phyloP scores from a whole-genome alignment of 2,113 vertebrate genomes.

The Dinomys branickii region DNA sequence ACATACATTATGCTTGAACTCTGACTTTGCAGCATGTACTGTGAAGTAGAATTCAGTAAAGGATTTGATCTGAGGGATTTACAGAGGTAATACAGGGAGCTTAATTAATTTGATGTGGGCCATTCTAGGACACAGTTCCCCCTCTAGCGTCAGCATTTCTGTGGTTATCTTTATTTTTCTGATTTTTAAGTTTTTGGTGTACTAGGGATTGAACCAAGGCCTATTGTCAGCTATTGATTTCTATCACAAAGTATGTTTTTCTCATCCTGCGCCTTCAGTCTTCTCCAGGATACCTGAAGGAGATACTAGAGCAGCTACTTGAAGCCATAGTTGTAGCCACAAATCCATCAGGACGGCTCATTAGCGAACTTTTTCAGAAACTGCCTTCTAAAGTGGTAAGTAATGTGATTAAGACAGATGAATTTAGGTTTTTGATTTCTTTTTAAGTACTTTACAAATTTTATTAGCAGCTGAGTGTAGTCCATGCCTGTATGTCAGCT shows the following conservation, averaged over 20 bases:
- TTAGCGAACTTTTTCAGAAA: slow-evolving; percentile 99
- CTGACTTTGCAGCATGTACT: slow-evolving; percentile 12
- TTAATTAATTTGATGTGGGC: background rate
- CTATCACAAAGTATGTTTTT: background rate
- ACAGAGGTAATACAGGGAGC: background rate
- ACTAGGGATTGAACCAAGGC: background rate
- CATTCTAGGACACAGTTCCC: background rate
- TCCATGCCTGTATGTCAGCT: background rate
- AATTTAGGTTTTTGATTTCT: slow-evolving; percentile 19
- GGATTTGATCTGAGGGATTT: background rate
- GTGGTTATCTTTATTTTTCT: background rate
- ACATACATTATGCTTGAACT: slow-evolving; percentile 3
- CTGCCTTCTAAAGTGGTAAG: slow-evolving; percentile 98
- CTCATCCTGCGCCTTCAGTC: slow-evolving; percentile 81
- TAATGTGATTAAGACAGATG: slow-evolving; percentile 36
- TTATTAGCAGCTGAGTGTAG: background rate
- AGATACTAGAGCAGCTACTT: slow-evolving; percentile 96
- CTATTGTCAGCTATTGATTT: background rate
- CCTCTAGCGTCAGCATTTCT: background rate
- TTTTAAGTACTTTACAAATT: background rate
- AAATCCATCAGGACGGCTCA: slow-evolving; percentile 93
- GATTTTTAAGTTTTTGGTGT: background rate
- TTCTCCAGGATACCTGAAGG: slow-evolving; percentile 92
- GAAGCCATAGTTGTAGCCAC: slow-evolving; percentile 93
- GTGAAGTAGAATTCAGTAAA: slow-evolving; percentile 24